These are phyloP conservation scores for Myiopsitta monachus DNA, from an alignment of 2,113 vertebrate species.

Conservation along the genomic window DNA sequence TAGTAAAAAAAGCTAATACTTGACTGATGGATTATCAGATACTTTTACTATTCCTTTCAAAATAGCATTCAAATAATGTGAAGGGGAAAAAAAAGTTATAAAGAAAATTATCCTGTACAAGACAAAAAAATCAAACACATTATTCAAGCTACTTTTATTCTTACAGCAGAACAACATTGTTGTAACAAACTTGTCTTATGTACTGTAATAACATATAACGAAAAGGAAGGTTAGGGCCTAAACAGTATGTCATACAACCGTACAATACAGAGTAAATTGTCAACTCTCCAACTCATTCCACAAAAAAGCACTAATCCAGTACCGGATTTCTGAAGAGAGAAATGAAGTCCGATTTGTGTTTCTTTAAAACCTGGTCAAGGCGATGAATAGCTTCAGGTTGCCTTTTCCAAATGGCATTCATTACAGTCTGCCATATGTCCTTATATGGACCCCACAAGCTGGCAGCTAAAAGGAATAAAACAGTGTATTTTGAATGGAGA, in stretches of 20 bases:
- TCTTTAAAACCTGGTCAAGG: conserved; percentile 92
- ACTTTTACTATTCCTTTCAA: neutral
- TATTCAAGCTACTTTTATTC: neutral
- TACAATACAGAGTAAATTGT: neutral
- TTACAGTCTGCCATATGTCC: conserved; percentile 92
- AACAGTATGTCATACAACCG: neutral
- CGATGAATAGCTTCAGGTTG: conserved; percentile 90
- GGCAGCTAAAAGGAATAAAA: conserved; percentile 79
- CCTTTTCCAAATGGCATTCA: conserved; percentile 86
- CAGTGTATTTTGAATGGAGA: neutral
- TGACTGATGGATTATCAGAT: neutral
- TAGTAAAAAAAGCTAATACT: neutral
- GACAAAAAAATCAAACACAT: neutral
- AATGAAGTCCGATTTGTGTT: conserved; percentile 93
- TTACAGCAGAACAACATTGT: neutral
- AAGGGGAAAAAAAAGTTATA: neutral
- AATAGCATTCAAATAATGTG: neutral
- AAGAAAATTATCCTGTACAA: neutral
- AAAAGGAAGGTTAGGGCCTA: neutral
- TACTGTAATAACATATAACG: neutral
- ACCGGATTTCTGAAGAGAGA: conserved; percentile 96
- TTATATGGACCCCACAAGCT: conserved; percentile 97
- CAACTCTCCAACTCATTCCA: neutral
- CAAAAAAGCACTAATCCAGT: conserved; percentile 41
- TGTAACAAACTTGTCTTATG: neutral